These are phyloP conservation scores for Dicycla oo DNA, from an alignment of 2,888 invertebrate genomes.

Conservation along the genomic window DNA sequence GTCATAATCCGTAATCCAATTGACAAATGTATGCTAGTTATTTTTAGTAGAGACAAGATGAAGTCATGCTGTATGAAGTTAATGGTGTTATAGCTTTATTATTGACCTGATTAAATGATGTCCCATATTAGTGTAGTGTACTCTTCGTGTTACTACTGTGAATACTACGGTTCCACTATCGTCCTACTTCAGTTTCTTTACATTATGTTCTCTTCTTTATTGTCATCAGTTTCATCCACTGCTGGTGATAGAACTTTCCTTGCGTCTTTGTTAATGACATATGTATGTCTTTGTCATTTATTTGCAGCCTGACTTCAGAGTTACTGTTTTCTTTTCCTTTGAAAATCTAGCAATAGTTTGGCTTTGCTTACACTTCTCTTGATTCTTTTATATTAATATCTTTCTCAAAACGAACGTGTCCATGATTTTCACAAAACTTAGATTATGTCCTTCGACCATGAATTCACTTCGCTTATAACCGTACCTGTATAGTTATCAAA, in stretches of 20 bases:
- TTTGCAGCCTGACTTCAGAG: background rate
- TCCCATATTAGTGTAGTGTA: conserved; percentile 5
- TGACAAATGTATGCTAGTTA: conserved; percentile 57
- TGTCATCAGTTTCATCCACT: background rate
- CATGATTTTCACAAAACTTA: background rate
- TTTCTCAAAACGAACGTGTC: background rate
- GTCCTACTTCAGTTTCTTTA: background rate
- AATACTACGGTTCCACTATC: background rate
- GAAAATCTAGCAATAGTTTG: background rate
- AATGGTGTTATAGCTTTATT: conserved; percentile 38
- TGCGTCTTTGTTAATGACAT: background rate
- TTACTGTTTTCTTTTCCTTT: background rate
- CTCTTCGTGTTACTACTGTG: conserved; percentile 24
- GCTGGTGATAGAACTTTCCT: background rate
- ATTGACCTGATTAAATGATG: conserved; percentile 62
- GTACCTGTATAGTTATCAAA: background rate
- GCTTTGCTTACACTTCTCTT: background rate
- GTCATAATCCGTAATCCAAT: conserved; percentile 52
- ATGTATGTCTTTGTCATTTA: background rate
- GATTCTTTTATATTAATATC: background rate
- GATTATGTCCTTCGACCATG: background rate
- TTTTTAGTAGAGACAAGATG: conserved; percentile 57
- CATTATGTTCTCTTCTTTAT: background rate
- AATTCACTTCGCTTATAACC: background rate
- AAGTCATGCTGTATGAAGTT: conserved; percentile 51